Evolutionary conservation across 2,888 invertebrate genomes (phyloP), one percentile per base, ranked within the genome.

Genomic region (Nyleta sp.): DNA sequence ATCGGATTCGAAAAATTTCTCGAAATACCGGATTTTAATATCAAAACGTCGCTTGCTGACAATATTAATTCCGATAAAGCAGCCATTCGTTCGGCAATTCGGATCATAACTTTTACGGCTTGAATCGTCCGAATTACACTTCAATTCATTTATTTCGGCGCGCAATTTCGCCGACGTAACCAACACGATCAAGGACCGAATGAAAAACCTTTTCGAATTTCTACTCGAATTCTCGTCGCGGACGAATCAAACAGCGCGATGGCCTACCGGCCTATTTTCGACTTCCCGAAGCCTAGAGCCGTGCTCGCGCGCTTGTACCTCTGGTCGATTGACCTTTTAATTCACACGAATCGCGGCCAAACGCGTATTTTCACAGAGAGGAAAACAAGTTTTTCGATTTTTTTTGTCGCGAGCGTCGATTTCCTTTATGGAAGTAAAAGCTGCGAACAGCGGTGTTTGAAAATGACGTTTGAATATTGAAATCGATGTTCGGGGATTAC

Each of bases 271-370:
- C 78, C 78, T 78, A 78, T 73, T 78, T 78, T 73, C 73, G 67
- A 72, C 60, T 67, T 67, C 42, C 22, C 50, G 48, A 62, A 60
- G 50, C 71, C 42, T 44, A 18, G 40, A 57, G 62, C 38, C 53
- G 46, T 62, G 75, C 71, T 55, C 50, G 46, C 57, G 46, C 52
- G 42, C 57, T 59, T 65, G 71, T 71, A 67, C 59, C 53, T 67
- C 65, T 71, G 65, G 71, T 72, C 78, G 70, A 78, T 74, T 78
- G 78, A 74, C 78, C 78, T 78, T 78, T 74, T 78, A 74, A 78
- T 78, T 78, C 73, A 60, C 70, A 74, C 70, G 74, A 74, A 70
- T 74, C 73, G 73, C 65, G 68, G 70, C 70, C 70, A 74, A 70
- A 70, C 73, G 73, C 65, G 68, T 48, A 64, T 57, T 64, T 62